Conservation (phyloP, 2,888 invertebrate genomes). For the Teleiodes luculella region DNA sequence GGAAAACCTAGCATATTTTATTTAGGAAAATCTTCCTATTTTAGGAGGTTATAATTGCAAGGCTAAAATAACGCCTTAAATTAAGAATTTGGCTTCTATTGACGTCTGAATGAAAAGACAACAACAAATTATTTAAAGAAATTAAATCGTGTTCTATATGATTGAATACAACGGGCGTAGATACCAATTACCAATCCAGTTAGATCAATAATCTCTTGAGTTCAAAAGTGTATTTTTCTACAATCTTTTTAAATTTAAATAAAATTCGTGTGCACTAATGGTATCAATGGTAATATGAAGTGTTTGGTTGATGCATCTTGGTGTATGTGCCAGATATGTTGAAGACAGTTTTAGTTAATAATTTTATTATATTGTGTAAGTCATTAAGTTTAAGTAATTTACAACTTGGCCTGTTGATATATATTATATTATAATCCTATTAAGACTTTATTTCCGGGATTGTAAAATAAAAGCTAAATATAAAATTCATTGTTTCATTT, state of each 20-base stretch:
- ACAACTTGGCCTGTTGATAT: constrained; percentile 79
- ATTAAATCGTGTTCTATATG: constrained; percentile 35
- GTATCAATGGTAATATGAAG: constrained; percentile 63
- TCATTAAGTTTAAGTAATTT: constrained; percentile 80
- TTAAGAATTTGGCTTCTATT: constrained; percentile 7
- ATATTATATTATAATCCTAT: constrained; percentile 78
- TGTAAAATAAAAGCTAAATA: constrained; percentile 76
- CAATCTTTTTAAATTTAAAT: constrained; percentile 71
- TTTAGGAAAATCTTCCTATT: not conserved
- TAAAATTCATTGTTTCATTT: constrained; percentile 45
- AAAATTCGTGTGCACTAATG: constrained; percentile 66
- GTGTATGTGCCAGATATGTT: constrained; percentile 76
- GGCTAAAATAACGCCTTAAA: constrained; percentile 9
- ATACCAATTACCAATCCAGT: constrained; percentile 54
- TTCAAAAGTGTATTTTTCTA: constrained; percentile 77
- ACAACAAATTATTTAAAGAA: constrained; percentile 36
- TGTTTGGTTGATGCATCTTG: constrained; percentile 73
- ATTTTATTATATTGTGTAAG: constrained; percentile 78
- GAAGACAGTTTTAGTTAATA: constrained; percentile 78
- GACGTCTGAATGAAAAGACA: not conserved
- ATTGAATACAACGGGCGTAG: constrained; percentile 54
- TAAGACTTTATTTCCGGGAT: constrained; percentile 79
- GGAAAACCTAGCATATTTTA: constrained; percentile 1
- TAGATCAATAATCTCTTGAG: constrained; percentile 62
- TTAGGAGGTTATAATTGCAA: not conserved